Percentiles rank a stretch among this genome's conserved stretches.
These are phyloP conservation scores for Melanotaenia trifasciata DNA, from an alignment of 2,797 vertebrate genomes.

Conservation along the genomic window DNA sequence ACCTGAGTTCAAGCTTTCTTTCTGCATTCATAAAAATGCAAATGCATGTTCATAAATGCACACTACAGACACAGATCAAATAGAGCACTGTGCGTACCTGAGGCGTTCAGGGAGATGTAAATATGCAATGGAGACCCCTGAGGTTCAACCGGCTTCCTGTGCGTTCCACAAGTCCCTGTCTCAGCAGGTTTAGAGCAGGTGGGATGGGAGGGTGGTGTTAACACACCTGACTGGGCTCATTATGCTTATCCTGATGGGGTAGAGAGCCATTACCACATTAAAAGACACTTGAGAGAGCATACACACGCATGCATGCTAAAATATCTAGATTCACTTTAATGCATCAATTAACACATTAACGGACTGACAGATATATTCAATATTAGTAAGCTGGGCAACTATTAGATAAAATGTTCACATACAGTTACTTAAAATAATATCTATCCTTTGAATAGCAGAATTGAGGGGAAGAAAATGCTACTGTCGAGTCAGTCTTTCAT, in stretches of 20 bases:
- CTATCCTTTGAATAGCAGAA: conserved; percentile 3
- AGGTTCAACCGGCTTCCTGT: conserved; percentile 48
- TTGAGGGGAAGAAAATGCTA: background rate
- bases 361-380: conserved; percentile 15
- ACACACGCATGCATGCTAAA: conserved; percentile 10
- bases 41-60: conserved; percentile 21
- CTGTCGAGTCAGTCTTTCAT: background rate
- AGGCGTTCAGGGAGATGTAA: conserved; percentile 53
- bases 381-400: background rate
- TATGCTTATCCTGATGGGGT: conserved; percentile 50
- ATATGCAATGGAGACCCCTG: conserved; percentile 48
- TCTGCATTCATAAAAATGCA: conserved; percentile 37
- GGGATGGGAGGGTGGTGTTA: conserved; percentile 52
- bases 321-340: conserved; percentile 34
- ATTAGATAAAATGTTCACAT: background rate
- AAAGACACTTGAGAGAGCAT: conserved; percentile 44
- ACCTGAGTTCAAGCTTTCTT: conserved; percentile 37
- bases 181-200: conserved; percentile 70
- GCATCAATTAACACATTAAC: conserved; percentile 23
- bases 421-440: background rate
- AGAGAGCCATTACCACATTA: conserved; percentile 54
- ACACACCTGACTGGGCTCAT: conserved; percentile 69
- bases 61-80: conserved; percentile 35
- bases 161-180: conserved; percentile 54
- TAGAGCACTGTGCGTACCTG: conserved; percentile 35